Evolutionary conservation across 1,140 invertebrate species (phyloP), one percentile per base, ranked within the genome.

Genomic region (Parasteatoda tepidariorum): DNA sequence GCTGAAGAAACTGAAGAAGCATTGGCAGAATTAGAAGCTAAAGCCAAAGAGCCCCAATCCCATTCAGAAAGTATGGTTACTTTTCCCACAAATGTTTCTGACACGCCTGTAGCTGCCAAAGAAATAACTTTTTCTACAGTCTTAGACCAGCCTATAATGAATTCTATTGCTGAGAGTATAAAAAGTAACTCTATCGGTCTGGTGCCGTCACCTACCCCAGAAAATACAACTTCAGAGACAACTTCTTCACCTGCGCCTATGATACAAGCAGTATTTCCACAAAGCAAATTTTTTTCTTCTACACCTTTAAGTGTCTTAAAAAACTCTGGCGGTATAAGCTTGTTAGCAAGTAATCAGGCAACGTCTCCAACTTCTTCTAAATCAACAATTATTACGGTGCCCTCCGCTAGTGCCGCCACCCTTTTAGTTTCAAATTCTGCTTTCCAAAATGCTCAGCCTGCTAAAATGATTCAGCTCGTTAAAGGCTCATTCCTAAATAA

Each of bases 1-100:
- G 81, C 68, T 2, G 81, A 74, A 57, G 68, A 74, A 31, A 82
- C 78, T 13, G 78, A 82, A 54, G 55, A 71, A 13, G 78, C 38
- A 3, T 15, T 82, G 55, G 78, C 78, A 15, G 78, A 82, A 62
- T 31, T 82, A 55, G 78, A 82, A 41, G 67, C 48, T 0, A 70
- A 24, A 31, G n/a, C 18, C n/a, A 9, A 28, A 30, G 26, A 5
- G 31, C 9, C 61, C 15, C 6, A 9, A 4, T 9, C 38, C 9
- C 38, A 48, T 13, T 9, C 38, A 48, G 38, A 48, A 48, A n/a
- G n/a, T n/a, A 48, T 48, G 18, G 9, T 13, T 2, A 13, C 38
- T 13, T 9, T 18, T 0, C 18, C 9, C 18, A 18, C 38, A 4
- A 18, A 18, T 48, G 18, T 48, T 48, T 18, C 18, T 13, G 38